Base-by-base conservation (phyloP, 2,888 invertebrate genomes). In the Drosophila macrothrix region DNA sequence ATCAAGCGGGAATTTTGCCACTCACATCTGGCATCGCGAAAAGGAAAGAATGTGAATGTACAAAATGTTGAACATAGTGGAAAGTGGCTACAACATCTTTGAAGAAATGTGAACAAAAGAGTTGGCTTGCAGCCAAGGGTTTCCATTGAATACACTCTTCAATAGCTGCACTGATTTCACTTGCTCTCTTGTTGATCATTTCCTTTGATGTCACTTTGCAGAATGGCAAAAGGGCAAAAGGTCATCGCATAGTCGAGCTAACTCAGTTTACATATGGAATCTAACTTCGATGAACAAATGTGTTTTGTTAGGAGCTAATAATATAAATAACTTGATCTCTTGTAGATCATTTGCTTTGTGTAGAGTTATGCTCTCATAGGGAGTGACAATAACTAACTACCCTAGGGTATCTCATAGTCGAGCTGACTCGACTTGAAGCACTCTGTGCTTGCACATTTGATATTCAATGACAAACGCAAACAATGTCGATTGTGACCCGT, bases 381-480 rank as follows among this genome's bases (percentile, higher is more conserved):
- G 43, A 22, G 22, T 22, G 22, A 22, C 4, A 14, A 4, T 2
- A 46, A 25, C 16, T 4, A 1, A 22, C 16, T 25, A 9, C 9
- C 9, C 16, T 46, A 72, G 62, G 37, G 61, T 25, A 75, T 55
- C 12, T 35, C 0, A 0, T 2, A 63, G 78, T 55, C 61, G 19
- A 19, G 49, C 33, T 39, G 31, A 25, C 12, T 25, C 19, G 6
- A 14, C 7, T 28, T 28, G 0, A 4, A 14, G 19, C 6, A 7
- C 37, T 41, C 33, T 46, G 37, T 43, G 62, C 76, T 70, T 50
- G 43, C 65, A 35, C n/a, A 31, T 46, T 61, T 84, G 49, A 76
- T 76, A 83, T 83, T 83, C 83, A 88, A 85, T 83, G 83, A 85
- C 83, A 85, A 72, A 61, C 61, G 72, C 69, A 69, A 83, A 74